Evolutionary conservation across 1,140 invertebrate genomes (phyloP), one percentile per base, ranked within the genome.

Genomic region (Drosophila navojoa): DNA sequence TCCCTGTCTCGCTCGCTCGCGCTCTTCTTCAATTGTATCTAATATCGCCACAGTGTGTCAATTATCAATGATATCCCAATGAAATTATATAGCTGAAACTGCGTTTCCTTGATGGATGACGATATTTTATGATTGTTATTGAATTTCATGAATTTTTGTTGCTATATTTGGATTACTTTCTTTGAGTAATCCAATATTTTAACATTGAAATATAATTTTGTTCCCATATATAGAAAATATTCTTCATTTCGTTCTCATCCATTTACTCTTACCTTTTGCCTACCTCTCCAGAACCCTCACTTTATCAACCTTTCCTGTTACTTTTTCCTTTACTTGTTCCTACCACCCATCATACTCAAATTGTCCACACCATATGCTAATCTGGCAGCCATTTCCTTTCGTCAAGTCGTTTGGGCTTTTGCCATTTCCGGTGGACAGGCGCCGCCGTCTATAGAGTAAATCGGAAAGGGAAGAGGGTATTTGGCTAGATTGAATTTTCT

Each of bases 1-100:
- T 32, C 6, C 50, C 27, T 22, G 22, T 35, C 25, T 29, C 29
- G 16, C 45, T 49, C 15, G 11, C 42, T 40, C 29, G 13, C 16
- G 11, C 40, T 61, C 27, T 11, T 5, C 32, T 29, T 13, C 38
- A 49, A 49, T 52, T 72, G 19, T 60, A 57, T 53, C 38, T 62
- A 61, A 50, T 27, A 47, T 61, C 58, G 47, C 4, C 25, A 76
- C 81, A 85, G 80, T 85, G 77, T 70, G 73, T 73, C 76, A 63
- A 69, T 78, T 9, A 32, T 32, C 35, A 9, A 16, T 59, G 9
- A 40, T 9, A 58, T 11, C 13, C n/a, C 4, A 9, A 10, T 35
- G 35, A 40, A 25, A 57, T 54, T 11, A 11, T 11, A 11, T 4
- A 32, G n/a, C 50, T 16, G 32, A 22, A 38, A 4, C 5, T 6